Base-by-base conservation (phyloP, 2,113 vertebrate species). In the Callipepla californica region DNA sequence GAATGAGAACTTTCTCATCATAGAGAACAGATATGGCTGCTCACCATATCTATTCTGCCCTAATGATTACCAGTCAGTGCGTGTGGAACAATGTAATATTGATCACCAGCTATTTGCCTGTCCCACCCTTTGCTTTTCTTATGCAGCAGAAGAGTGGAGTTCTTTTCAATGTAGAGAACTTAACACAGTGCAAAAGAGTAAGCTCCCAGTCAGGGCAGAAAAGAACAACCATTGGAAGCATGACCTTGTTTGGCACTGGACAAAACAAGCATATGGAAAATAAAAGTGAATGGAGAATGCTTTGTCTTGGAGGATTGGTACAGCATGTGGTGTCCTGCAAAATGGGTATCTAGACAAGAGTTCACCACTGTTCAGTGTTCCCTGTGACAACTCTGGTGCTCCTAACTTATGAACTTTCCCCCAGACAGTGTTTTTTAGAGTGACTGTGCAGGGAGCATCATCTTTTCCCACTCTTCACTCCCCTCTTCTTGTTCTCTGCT, bases 201-300 rank as follows among this genome's bases (percentile, higher is more conserved):
- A 90, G 42, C 28, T 93, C 67, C 38, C 21, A 83, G 34, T 34
- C 55, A 94, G 34, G 79, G 59, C 34, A 80, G 72, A 72, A 94
- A 63, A 96, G 94, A 80, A 76, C 12, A 42, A 59, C 22, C 38
- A 90, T 94, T 95, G 88, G 88, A 88, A 78, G 57, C 50, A 42
- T 48, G 80, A 80, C 76, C 22, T 80, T 72, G 25, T 82, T 80
- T 88, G 90, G 80, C 82, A 45, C 9, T 2, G 5, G 59, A 82
- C 80, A 78, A 93, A 93, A 87, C 28, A 80, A 95, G 73, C 90
- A 85, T 85, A 82, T 62, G 85, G 85, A 63, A 86, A 55, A 77
- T 42, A 66, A 14, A 93, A 83, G 51, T 47, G 80, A 86, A 80
- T 72, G 82, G 88, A 26, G 61, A 88, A 59, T 63, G 65, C 38